Evolutionary conservation across 2,888 invertebrate genomes (phyloP).

Genomic region (Ophraella communa): DNA sequence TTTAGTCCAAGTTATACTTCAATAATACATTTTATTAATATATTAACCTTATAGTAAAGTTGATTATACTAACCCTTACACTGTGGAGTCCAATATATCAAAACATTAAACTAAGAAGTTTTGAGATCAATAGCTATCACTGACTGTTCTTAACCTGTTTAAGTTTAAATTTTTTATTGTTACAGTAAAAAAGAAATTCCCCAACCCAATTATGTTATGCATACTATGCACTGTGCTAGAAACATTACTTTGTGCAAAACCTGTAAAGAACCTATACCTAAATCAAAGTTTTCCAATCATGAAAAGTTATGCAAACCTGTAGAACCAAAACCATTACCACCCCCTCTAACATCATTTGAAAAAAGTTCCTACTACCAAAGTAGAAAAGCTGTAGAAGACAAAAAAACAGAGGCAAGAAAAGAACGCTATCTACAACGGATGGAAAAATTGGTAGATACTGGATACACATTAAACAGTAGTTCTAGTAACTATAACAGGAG

Average conservation of each 20-base stretch:
- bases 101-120: no score
- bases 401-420: constrained; percentile 46
- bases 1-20: no score
- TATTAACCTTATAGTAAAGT: no score
- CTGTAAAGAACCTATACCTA: constrained; percentile 72
- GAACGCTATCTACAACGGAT: constrained; percentile 45
- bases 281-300: constrained; percentile 66
- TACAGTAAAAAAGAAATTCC: constrained; percentile 74
- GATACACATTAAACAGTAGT: constrained; percentile 41
- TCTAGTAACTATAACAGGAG: background rate
- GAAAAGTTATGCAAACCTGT: constrained; percentile 58
- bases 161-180: constrained; percentile 28
- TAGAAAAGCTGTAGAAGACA: constrained; percentile 49
- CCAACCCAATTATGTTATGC: constrained; percentile 71
- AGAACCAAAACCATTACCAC: constrained; percentile 55
- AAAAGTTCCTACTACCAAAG: constrained; percentile 49
- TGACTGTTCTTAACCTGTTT: background rate
- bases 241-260: constrained; percentile 71
- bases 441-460: constrained; percentile 46
- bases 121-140: no score
- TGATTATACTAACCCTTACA: no score
- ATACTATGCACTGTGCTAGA: constrained; percentile 72
- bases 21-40: no score
- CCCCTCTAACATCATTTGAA: constrained; percentile 45
- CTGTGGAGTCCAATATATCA: no score